Evolutionary conservation across 1,140 invertebrate species (phyloP).

Genomic region (Caenorhabditis tropicalis): DNA sequence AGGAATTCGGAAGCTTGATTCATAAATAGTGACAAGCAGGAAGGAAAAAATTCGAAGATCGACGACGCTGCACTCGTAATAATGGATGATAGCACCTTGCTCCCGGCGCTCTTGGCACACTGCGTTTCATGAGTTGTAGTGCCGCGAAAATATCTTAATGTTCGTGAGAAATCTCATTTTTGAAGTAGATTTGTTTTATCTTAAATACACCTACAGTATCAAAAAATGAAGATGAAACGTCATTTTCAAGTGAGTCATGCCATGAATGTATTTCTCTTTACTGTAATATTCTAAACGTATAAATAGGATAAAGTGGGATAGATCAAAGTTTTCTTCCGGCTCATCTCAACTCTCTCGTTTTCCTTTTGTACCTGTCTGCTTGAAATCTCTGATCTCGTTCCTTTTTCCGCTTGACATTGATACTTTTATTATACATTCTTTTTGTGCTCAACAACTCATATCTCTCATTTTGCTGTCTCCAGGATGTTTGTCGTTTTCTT

Average conservation of each 20-base stretch:
- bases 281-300: no score
- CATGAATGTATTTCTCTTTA: no score
- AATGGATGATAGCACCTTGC: not conserved
- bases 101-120: not conserved
- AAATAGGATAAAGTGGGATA: no score
- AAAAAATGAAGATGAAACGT: no score
- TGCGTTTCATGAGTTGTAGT: not conserved
- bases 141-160: not conserved
- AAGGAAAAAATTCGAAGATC: not conserved
- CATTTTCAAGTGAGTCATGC: not conserved
- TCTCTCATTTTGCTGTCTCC: not conserved
- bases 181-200: not conserved
- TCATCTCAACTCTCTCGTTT: not conserved
- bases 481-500: not conserved
- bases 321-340: no score
- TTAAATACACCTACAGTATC: not conserved
- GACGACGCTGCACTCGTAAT: not conserved
- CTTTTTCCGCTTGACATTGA: not conserved
- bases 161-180: not conserved
- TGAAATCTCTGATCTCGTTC: not conserved
- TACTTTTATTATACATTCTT: conserved; percentile 27
- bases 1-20: not conserved
- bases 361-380: not conserved
- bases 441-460: conserved; percentile 3
- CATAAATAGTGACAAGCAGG: conserved; percentile 4